A percentile compares a stretch with the other conserved stretches of the same genome.
Conservation (phyloP, 2,113 vertebrate species). For the Oreochromis spilurus region DNA sequence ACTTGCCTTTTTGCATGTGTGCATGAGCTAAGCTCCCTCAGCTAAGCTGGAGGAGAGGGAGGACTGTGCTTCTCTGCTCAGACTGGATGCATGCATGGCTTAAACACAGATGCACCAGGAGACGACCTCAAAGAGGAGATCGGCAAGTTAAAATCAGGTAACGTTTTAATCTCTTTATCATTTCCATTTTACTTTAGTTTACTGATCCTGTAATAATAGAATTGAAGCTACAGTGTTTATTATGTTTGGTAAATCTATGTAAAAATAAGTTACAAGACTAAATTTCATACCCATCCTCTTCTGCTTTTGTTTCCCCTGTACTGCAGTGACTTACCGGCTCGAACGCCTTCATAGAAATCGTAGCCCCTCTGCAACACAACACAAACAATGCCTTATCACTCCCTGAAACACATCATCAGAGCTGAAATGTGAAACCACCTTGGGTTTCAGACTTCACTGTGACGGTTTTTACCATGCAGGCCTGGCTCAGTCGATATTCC, state of each 20-base stretch:
- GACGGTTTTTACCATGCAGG: constrained; percentile 81
- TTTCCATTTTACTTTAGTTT: not conserved
- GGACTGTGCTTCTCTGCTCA: not conserved
- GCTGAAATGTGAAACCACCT: not conserved
- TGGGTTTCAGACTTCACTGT: not conserved
- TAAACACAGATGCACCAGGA: not conserved
- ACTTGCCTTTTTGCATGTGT: not conserved
- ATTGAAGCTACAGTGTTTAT: not conserved
- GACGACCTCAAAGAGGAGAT: not conserved
- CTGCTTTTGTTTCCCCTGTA: not conserved
- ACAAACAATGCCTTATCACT: not conserved
- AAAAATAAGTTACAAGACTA: not conserved
- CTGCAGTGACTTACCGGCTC: constrained; percentile 80
- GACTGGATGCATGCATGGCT: not conserved
- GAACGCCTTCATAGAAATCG: constrained; percentile 91
- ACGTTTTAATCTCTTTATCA: not conserved
- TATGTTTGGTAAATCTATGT: not conserved
- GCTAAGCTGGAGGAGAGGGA: not conserved
- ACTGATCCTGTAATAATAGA: not conserved
- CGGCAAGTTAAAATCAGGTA: not conserved
- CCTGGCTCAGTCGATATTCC: constrained; percentile 91
- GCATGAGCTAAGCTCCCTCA: not conserved
- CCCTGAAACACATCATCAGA: not conserved
- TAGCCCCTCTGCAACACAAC: constrained; percentile 78
- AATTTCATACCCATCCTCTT: not conserved